A percentile compares a stretch with the other conserved stretches of the same genome.
Evolutionary conservation across 2,888 invertebrate genomes (phyloP).

Genomic region (Phengaris arion): DNA sequence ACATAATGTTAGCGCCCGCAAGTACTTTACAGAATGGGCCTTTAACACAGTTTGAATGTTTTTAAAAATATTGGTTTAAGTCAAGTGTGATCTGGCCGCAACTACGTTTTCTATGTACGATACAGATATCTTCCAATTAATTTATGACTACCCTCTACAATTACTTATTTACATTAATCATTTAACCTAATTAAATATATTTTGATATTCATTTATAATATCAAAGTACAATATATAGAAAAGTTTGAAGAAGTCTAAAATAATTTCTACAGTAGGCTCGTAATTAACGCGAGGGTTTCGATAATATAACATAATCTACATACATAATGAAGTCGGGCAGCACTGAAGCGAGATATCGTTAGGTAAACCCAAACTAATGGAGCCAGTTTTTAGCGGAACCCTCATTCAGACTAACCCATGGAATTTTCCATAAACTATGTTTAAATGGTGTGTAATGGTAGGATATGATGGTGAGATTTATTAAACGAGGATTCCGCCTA

Average conservation of each 20-base stretch:
- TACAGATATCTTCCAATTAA: neutral
- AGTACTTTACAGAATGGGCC: neutral
- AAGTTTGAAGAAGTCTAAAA: neutral
- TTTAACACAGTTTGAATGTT: no score
- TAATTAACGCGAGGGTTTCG: slow-evolving; percentile 7
- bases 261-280: neutral
- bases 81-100: neutral
- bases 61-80: neutral
- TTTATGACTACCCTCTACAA: neutral
- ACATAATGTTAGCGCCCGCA: neutral
- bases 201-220: neutral
- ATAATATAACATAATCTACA: neutral
- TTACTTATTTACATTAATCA: neutral
- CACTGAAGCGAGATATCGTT: neutral
- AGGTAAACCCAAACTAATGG: neutral
- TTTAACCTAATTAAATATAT: neutral
- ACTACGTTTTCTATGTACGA: neutral
- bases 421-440: neutral
- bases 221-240: neutral
- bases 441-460: neutral
- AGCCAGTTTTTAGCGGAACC: slow-evolving; percentile 1
- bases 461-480: neutral
- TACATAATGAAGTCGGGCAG: slow-evolving; percentile 14
- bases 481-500: neutral
- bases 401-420: neutral